Evolutionary conservation across 2,797 vertebrate genomes (phyloP).

Genomic region (Danio kyathit): DNA sequence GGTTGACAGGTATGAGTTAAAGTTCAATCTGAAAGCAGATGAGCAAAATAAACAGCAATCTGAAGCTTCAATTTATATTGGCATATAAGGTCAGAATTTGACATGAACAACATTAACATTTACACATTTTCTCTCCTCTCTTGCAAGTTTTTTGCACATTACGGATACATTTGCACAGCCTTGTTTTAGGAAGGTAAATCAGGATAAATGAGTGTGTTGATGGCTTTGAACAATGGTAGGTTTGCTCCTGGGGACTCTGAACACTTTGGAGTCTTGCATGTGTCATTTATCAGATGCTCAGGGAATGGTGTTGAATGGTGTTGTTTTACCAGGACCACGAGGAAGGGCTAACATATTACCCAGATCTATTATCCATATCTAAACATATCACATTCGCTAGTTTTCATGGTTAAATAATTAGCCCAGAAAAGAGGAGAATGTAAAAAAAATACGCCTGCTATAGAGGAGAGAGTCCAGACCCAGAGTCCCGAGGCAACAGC

Average conservation of each 20-base stretch:
- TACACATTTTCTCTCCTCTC: neutral
- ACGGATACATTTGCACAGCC: conserved; percentile 25
- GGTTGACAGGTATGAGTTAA: too few species aligned
- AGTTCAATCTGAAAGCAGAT: too few species aligned
- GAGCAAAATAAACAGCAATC: too few species aligned
- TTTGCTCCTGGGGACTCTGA: conserved; percentile 46
- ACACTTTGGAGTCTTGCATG: conserved; percentile 6
- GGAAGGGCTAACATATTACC: neutral
- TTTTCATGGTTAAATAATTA: conserved; percentile 21
- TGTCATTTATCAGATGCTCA: conserved; percentile 38
- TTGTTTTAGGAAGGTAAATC: conserved; percentile 41
- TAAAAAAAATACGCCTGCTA: neutral
- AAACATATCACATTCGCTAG: conserved; percentile 17
- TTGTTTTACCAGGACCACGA: neutral
- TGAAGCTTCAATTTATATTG: too few species aligned
- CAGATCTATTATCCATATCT: conserved; percentile 1
- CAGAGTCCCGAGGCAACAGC: neutral
- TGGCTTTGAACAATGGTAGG: conserved; percentile 52
- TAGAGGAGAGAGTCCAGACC: conserved; percentile 22
- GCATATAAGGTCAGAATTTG: too few species aligned
- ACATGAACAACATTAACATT: neutral
- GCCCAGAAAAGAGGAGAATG: neutral
- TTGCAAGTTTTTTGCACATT: conserved; percentile 9
- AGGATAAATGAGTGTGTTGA: conserved; percentile 41
- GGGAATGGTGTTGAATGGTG: conserved; percentile 21